These are phyloP conservation scores for Yponomeuta cagnagella DNA, from an alignment of 2,888 invertebrate species.

Conservation along the genomic window DNA sequence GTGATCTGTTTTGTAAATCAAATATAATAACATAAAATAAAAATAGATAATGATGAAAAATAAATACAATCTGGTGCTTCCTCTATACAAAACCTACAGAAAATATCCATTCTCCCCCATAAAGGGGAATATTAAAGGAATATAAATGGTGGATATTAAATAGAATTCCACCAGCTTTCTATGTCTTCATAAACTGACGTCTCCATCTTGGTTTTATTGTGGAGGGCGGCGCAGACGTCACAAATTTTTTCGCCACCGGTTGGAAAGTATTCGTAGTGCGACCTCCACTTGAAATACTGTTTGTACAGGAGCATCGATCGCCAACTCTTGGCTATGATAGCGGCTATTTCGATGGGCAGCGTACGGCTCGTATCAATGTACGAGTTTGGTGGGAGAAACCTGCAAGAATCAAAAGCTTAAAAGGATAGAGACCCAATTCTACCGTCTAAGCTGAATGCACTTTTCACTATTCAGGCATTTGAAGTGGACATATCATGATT, in stretches of 20 bases:
- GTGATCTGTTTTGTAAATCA: too few relatives aligned
- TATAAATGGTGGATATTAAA: too few relatives aligned
- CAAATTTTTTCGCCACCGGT: constrained; percentile 43
- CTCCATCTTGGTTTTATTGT: constrained; percentile 31
- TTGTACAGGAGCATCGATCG: constrained; percentile 36
- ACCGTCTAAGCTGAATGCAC: not conserved
- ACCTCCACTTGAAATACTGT: constrained; percentile 48
- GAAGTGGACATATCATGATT: too few relatives aligned
- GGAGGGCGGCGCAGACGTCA: constrained; percentile 44
- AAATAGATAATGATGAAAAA: too few relatives aligned
- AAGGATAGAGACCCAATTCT: not conserved
- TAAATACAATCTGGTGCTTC: too few relatives aligned
- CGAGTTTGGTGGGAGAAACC: constrained; percentile 59
- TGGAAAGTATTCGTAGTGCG: constrained; percentile 37
- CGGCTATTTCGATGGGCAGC: constrained; percentile 34
- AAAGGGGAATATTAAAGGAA: too few relatives aligned
- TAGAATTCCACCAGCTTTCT: constrained; percentile 46
- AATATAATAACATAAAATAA: too few relatives aligned
- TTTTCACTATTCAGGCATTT: too few relatives aligned
- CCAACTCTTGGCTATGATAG: constrained; percentile 37
- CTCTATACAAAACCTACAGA: too few relatives aligned
- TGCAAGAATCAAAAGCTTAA: constrained; percentile 23
- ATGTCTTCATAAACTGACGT: constrained; percentile 39
- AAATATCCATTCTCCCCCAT: too few relatives aligned
- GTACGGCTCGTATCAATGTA: constrained; percentile 44